A percentile compares a stretch with the other conserved stretches of the same genome.
Evolutionary conservation across 2,113 vertebrate species (phyloP).

Genomic region (Hiodon tergisus): DNA sequence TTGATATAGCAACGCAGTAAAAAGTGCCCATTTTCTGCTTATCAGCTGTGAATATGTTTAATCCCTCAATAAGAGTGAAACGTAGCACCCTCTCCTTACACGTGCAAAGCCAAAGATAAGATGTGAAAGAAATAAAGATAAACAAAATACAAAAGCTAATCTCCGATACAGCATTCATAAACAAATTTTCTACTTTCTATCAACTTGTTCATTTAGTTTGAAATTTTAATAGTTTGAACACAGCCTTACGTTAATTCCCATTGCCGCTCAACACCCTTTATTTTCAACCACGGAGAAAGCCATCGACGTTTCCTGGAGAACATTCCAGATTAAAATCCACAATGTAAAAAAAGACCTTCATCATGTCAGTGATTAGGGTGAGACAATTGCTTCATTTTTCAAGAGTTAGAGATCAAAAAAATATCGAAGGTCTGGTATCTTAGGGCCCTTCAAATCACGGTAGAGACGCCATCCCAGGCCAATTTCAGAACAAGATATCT

Average conservation of each 20-base stretch:
- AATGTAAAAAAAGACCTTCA: no score
- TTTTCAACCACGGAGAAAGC: neutral
- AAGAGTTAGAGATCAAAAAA: no score
- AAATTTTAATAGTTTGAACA: neutral
- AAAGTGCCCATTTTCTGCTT: neutral
- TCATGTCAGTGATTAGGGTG: no score
- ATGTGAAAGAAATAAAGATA: neutral
- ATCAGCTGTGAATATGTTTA: neutral
- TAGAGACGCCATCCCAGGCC: no score
- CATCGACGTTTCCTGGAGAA: no score
- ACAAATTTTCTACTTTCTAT: no score
- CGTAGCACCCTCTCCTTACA: neutral
- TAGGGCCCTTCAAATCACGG: no score
- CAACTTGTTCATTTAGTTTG: no score
- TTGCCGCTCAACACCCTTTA: neutral
- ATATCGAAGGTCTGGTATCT: no score
- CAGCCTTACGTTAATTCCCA: neutral
- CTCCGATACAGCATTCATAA: neutral
- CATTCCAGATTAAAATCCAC: no score
- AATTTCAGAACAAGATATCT: no score
- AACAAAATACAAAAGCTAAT: neutral
- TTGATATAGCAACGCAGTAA: neutral
- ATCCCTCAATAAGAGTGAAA: neutral
- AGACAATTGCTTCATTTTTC: no score
- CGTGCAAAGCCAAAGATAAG: conserved; percentile 6